phyloP scores from a whole-genome alignment of 2,113 vertebrate genomes.

The Butastur rufipennis region DNA sequence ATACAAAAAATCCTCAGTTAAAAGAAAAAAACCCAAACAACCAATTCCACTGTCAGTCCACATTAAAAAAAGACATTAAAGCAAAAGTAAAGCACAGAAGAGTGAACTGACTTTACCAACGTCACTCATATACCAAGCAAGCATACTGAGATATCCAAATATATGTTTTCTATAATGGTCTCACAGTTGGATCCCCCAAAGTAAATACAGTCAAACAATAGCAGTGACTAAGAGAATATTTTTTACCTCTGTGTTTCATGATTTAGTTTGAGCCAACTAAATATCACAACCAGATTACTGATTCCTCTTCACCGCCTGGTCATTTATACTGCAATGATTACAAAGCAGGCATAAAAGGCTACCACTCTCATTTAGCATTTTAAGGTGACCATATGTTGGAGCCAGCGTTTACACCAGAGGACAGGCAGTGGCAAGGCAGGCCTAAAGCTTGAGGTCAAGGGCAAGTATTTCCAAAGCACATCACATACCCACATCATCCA shows the following conservation, averaged over 20 bases:
- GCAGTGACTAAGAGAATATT: neutral
- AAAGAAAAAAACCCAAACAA: neutral
- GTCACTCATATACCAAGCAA: neutral
- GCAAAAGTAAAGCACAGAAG: neutral
- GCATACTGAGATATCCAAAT: neutral
- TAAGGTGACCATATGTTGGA: neutral
- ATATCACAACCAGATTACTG: neutral
- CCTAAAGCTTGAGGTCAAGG: neutral
- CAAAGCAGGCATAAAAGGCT: neutral
- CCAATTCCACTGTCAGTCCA: neutral
- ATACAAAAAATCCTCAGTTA: neutral
- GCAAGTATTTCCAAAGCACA: neutral
- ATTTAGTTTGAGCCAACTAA: neutral
- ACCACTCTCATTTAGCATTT: neutral
- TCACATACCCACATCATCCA: neutral
- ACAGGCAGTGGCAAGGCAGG: neutral
- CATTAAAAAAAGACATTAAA: neutral
- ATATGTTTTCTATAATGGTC: rapidly evolving
- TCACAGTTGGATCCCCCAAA: neutral
- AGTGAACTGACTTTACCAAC: neutral
- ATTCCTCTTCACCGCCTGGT: rapidly evolving
- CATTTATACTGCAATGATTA: neutral
- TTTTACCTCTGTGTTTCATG: neutral
- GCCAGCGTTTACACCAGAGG: neutral
- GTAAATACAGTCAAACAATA: neutral